phyloP scores from a whole-genome alignment of 2,113 vertebrate species.

The Ellobius talpinus region DNA sequence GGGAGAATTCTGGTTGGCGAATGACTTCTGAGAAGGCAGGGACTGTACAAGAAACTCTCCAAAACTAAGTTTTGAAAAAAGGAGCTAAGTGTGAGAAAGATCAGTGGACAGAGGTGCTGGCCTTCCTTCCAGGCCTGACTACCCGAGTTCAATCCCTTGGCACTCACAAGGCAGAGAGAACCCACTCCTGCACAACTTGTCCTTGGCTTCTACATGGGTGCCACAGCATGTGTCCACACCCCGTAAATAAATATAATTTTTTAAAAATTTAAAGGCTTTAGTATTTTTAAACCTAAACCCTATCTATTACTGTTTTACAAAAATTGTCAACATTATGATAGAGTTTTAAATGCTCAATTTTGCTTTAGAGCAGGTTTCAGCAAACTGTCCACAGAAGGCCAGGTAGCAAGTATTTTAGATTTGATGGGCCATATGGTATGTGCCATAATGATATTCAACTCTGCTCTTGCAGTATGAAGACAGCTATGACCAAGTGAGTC shows the following conservation, averaged over 20 bases:
- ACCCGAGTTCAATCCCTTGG: background rate
- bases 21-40: background rate
- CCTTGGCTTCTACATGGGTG: background rate
- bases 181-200: background rate
- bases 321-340: background rate
- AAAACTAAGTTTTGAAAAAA: background rate
- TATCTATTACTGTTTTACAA: background rate
- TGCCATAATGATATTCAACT: background rate
- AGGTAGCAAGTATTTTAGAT: background rate
- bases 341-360: constrained; percentile 21
- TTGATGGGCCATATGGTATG: background rate
- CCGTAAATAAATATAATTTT: background rate
- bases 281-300: background rate
- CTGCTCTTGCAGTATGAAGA: background rate
- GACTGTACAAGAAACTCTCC: background rate
- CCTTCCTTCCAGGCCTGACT: background rate
- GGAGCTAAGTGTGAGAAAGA: too few species aligned
- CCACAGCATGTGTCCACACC: background rate
- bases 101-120: background rate
- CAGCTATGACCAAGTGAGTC: background rate
- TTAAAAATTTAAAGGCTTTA: background rate
- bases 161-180: background rate
- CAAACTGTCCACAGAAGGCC: background rate
- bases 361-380: background rate
- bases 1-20: background rate